phyloP scores from a whole-genome alignment of 2,113 vertebrate species.

The Silurus asotus region DNA sequence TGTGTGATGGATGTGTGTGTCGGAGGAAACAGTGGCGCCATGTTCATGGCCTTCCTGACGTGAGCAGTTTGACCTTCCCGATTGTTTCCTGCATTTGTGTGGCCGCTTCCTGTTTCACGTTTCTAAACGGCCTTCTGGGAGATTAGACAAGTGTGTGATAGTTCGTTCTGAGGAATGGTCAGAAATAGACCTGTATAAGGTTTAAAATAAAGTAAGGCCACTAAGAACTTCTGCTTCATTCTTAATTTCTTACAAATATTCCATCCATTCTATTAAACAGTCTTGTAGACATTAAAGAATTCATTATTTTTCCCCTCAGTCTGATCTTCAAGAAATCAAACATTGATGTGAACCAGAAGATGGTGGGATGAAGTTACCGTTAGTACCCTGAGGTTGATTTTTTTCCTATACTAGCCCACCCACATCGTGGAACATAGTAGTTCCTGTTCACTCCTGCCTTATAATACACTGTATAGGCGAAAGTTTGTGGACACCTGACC shows the following conservation, averaged over 20 bases:
- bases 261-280: not conserved
- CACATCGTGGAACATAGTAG: not conserved
- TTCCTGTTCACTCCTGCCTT: not conserved
- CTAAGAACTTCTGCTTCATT: no score
- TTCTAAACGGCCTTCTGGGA: conserved; percentile 58
- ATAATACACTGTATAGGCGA: not conserved
- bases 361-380: not conserved
- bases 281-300: not conserved
- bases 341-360: not conserved
- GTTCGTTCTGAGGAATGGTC: not conserved
- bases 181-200: not conserved
- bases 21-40: conserved; percentile 57
- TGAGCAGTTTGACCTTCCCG: conserved; percentile 72
- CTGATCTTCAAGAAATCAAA: not conserved
- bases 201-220: not conserved
- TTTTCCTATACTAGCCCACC: not conserved
- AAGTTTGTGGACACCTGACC: no score
- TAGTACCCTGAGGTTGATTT: not conserved
- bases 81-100: conserved; percentile 82
- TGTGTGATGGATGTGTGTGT: conserved; percentile 17
- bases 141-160: not conserved
- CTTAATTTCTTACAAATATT: no score
- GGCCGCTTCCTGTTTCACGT: conserved; percentile 67
- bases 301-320: not conserved
- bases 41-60: conserved; percentile 62